Evolutionary conservation across 2,113 vertebrate species (phyloP), one percentile per base, ranked within the genome.

Genomic region (Mungos mungo): DNA sequence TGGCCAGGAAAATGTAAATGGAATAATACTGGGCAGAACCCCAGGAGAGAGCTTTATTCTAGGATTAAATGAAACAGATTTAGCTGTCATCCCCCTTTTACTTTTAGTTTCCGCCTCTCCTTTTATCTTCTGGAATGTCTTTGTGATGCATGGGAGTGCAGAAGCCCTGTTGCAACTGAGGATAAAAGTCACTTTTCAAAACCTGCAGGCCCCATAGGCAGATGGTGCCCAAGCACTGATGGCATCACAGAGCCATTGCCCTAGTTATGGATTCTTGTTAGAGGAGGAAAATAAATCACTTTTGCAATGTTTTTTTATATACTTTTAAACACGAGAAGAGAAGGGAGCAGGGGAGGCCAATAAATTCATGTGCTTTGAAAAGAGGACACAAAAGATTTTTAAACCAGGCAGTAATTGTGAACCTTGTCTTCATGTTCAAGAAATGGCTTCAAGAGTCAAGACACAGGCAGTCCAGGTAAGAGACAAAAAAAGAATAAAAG

Each of bases 171-270:
- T 87, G n/a, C 50, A 92, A 54, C 14, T 68, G n/a, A 52, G 57
- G 80, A 95, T 95, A 72, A 96, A 90, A 92, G 72, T 54, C 63
- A 80, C 19, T 60, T 83, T 92, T 94, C 90, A 96, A 88, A 90
- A 92, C 45, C 19, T 35, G 2, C 65, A 87, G 74, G 27, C 11
- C 21, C 9, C 74, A 72, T 52, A 66, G 38, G n/a, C 38, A 65
- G 52, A 87, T 66, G 18, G 50, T 88, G n/a, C 23, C 74, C 52
- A 52, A 90, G 47, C 27, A 47, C 4, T 35, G 33, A 68, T 38
- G 27, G 23, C 15, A 80, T 89, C 12, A 41, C 41, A 63, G n/a
- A 19, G 33, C 19, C 27, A 47, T 21, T 60, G 65, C 3, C 15
- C 5, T 45, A 74, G 21, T 57, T 35, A 35, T 54, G 9, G 31